Base-by-base conservation (phyloP, 2,113 vertebrate species). In the Mohoua ochrocephala region DNA sequence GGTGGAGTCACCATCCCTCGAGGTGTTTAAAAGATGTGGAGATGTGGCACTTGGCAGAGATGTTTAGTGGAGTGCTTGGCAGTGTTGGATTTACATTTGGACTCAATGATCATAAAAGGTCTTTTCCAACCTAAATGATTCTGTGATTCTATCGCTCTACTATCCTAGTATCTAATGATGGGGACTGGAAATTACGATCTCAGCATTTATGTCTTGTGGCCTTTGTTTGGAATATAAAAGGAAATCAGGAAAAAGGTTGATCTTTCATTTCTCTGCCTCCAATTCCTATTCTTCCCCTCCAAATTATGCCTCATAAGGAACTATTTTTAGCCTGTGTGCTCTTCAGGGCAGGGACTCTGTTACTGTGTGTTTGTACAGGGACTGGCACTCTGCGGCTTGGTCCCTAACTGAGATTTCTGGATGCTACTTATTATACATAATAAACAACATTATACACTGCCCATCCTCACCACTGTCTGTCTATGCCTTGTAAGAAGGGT, bases 401-500 rank as follows among this genome's bases (percentile, higher is more conserved):
- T 81, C 76, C 69, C 75, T 71, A 63, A 74, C 39, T 88, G 79
- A 61, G 47, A 77, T 86, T 95, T 96, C 89, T 93, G 91, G 73
- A 91, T 89, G 86, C 68, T 95, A 74, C 91, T 85, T 94, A 60
- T 59, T 87, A 80, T 47, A 80, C 67, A 69, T 77, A 96, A 95
- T 96, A 96, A 96, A 96, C 21, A 71, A 64, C 71, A 80, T 30
- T 65, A 65, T 50, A 67, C 78, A 90, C 75, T 86, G 68, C 26
- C 61, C 2, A 12, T 85, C 79, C 59, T 83, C 56, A 94, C 44
- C n/a, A 42, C 11, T 80, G 57, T 91, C 57, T 85, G 19, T 57
- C n/a, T 22, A 15, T 22, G 45, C 15, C 10, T 65, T 50, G 17
- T 33, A 31, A 83, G 56, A 52, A 45, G 42, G 35, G 6, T 49